Base-by-base conservation (phyloP, 2,888 invertebrate species). In the Diarsia mendica region DNA sequence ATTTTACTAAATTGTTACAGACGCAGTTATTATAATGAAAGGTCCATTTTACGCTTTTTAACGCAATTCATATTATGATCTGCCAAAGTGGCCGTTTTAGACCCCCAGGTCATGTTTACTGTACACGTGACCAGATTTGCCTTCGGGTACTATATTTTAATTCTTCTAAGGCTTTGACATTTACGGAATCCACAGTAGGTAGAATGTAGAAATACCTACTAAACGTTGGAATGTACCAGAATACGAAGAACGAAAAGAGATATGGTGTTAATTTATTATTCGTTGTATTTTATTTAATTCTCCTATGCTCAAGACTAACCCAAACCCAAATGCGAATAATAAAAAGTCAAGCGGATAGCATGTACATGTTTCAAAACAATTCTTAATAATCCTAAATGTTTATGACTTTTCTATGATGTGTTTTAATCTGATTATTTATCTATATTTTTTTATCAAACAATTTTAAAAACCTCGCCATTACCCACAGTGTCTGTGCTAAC, bases 381-480 rank as follows among this genome's bases (percentile, higher is more conserved):
- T 39, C 3, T 28, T 28, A 3, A 28, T 2, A 58, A 58, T 18
- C 58, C 15, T 28, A 18, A 18, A 9, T 60, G 60, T 0, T 33
- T 18, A 33, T 28, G 58, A 58, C 18, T 18, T 58, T 18, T 10
- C 1, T 60, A 60, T 18, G 28, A n/a, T 23, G 63, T 63, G 15
- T 63, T 44, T 44, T n/a, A 18, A 49, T 39, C 13, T 28, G 28
- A 28, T 28, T 28, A 28, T 28, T 20, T 65, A 39, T 51, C 20
- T 20, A 8, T 44, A 44, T n/a, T 46, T n/a, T 48, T 48, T 58
- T 39, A 13, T 23, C 15, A 15, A 64, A 64, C 61, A 55, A 73
- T n/a, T 73, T 71, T 28, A 33, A 64, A 58, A 58, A 10, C 46
- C 39, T 39, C 23, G 53, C 51, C 33, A 72, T 74, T 72, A 9